Evolutionary conservation across 2,888 invertebrate genomes (phyloP), one percentile per base, ranked within the genome.

Genomic region (Formica aserva): DNA sequence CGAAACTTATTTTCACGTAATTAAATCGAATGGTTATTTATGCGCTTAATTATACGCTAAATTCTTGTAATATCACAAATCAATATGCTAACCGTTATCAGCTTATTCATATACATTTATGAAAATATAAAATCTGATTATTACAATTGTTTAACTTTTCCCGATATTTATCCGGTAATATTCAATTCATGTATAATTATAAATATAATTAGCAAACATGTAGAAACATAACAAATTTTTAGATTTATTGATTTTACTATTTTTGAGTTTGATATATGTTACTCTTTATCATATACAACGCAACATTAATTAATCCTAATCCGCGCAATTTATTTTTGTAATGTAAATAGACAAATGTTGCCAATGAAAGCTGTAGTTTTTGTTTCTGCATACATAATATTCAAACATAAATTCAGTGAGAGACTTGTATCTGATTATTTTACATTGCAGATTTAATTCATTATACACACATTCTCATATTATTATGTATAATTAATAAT

Each of bases 281-380:
- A n/a, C 3, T 38, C 6, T 72, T 11, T 18, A 22, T n/a, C 4
- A 3, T 5, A 5, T n/a, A 6, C 32, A 48, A 35, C 26, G 22
- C 60, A 60, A 11, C 3, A 60, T 74, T 74, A 57, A 55, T 72
- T 57, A 38, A 72, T 26, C 2, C 18, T 57, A 38, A 57, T 72
- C 1, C 13, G 9, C 11, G 5, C 26, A 38, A 72, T 26, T 1
- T 2, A 9, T 71, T 72, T 38, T 55, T 55, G 9, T 57, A 38
- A 38, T 2, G 13, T 13, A 26, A 1, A 41, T 13, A 3, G 26
- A 8, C 22, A 15, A 71, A 5, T 35, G 9, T 35, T 57, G 13
- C 38, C 38, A 18, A 72, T 18, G 57, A 26, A 55, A 9, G 15
- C 13, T 48, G 45, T 1, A 3, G 3, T 9, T 71, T 71, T 35